Percentiles rank a stretch among this genome's conserved stretches.
phyloP scores from a whole-genome alignment of 2,113 vertebrate genomes.

The Barnardius zonarius region DNA sequence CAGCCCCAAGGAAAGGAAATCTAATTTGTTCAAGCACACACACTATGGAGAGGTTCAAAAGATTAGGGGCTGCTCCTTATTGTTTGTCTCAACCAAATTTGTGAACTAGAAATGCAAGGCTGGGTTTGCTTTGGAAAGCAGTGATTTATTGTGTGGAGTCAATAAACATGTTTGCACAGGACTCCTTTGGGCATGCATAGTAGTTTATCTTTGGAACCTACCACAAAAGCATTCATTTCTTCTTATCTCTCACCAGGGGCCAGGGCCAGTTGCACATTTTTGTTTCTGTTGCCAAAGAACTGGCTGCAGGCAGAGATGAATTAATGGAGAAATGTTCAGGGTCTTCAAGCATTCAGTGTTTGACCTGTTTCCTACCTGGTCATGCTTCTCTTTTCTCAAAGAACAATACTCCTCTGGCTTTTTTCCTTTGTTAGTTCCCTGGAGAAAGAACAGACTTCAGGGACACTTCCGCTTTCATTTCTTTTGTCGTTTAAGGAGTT shows the following conservation, averaged over 20 bases:
- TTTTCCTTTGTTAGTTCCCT: background rate
- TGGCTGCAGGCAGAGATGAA: background rate
- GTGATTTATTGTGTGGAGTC: conserved; percentile 54
- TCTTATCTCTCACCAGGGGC: conserved; percentile 33
- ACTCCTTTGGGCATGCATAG: conserved; percentile 30
- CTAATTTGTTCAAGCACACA: background rate
- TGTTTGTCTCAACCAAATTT: conserved; percentile 34
- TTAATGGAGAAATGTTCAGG: background rate
- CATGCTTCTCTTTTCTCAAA: background rate
- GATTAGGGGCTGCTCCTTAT: background rate
- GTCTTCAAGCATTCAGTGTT: background rate
- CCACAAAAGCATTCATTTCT: conserved; percentile 17
- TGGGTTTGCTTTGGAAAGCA: background rate
- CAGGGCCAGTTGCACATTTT: background rate
- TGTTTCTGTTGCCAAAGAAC: background rate
- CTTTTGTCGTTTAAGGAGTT: background rate
- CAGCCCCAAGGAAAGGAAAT: background rate
- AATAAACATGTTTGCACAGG: conserved; percentile 56
- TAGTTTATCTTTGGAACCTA: conserved; percentile 39
- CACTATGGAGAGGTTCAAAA: background rate
- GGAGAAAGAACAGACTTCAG: background rate
- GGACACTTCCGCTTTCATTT: background rate
- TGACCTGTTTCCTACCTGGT: background rate
- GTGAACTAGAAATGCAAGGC: conserved; percentile 25
- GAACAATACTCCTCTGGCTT: background rate